Evolutionary conservation across 1,140 invertebrate species (phyloP).

Genomic region (Hermetia illucens): DNA sequence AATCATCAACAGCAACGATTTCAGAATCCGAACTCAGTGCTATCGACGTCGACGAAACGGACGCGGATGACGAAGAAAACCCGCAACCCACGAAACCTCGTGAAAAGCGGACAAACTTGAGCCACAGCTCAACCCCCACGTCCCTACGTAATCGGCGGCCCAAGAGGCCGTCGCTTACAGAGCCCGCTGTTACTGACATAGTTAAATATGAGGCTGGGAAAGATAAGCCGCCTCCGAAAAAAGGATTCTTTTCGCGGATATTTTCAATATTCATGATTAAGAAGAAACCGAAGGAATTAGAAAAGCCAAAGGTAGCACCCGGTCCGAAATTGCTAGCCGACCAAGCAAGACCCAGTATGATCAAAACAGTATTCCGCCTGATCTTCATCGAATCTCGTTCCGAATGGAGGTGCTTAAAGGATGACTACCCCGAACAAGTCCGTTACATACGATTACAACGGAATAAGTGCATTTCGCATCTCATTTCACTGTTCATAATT

Average conservation of each 20-base stretch:
- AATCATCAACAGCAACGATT: constrained; percentile 26
- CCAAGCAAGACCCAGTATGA: constrained; percentile 1
- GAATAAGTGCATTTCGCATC: constrained; percentile 49
- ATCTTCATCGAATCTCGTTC: constrained; percentile 21
- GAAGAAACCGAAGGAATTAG: constrained; percentile 1
- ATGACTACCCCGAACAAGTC: constrained; percentile 41
- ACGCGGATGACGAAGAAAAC: constrained; percentile 3
- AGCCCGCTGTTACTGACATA: no score
- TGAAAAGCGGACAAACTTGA: not conserved
- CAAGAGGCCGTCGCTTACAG: no score
- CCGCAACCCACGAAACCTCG: not conserved
- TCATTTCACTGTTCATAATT: constrained; percentile 50
- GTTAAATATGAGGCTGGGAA: no score
- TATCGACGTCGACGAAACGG: constrained; percentile 6
- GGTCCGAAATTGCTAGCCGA: not conserved
- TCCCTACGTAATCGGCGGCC: no score
- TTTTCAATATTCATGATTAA: not conserved
- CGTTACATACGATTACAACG: constrained; percentile 36
- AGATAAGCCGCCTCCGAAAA: no score
- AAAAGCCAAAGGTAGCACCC: not conserved
- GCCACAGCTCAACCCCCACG: no score
- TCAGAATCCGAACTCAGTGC: constrained; percentile 26
- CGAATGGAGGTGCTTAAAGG: constrained; percentile 40
- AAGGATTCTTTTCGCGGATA: not conserved
- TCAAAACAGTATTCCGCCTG: constrained; percentile 9